Evolutionary conservation across 2,113 vertebrate genomes (phyloP).

Genomic region (Pollimyrus isidori): DNA sequence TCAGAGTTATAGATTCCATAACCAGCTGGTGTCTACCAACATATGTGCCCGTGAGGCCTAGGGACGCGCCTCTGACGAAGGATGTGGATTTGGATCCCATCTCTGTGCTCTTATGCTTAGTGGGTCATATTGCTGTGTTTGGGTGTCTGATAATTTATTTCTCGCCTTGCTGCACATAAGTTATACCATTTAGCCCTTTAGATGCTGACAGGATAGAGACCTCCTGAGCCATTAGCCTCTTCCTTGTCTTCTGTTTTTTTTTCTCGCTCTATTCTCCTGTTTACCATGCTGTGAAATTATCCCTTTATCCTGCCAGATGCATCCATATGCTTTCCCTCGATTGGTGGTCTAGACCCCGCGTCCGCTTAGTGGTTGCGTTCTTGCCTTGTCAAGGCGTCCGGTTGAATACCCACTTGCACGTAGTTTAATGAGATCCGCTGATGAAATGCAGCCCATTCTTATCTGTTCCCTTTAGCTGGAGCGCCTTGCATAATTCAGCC

Average conservation of each 20-base stretch:
- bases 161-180: background rate
- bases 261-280: background rate
- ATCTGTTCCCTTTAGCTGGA: background rate
- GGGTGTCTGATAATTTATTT: background rate
- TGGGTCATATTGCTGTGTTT: background rate
- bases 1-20: background rate
- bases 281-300: slow-evolving; percentile 2
- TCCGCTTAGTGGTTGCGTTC: background rate
- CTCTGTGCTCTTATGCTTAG: background rate
- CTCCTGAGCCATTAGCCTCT: background rate
- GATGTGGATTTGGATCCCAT: background rate
- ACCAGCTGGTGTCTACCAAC: background rate
- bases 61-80: background rate
- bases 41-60: no score
- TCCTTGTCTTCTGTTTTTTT: background rate
- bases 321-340: background rate
- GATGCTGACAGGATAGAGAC: background rate
- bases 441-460: background rate
- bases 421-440: background rate
- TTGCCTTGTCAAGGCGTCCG: background rate
- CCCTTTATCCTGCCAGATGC: background rate
- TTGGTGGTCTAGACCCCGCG: background rate
- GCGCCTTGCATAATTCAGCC: background rate
- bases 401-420: background rate
- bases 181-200: background rate